These are phyloP conservation scores for Dryadula phaetusa DNA, from an alignment of 2,888 invertebrate genomes.

Conservation along the genomic window DNA sequence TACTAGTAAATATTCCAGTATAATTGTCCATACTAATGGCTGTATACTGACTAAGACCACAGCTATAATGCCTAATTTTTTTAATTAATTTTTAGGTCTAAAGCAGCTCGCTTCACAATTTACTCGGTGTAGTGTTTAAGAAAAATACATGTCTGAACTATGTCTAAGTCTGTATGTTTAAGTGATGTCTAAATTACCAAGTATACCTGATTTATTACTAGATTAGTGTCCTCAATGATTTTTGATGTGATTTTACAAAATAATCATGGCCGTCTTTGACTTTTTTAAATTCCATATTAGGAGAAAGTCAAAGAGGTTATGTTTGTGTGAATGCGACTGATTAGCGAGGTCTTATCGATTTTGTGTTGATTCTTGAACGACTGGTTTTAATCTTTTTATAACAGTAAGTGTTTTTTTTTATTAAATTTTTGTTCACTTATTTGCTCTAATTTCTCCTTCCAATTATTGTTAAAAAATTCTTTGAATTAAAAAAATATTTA, in stretches of 20 bases:
- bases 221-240: slow-evolving; percentile 57
- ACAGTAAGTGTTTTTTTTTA: neutral
- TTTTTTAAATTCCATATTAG: slow-evolving; percentile 31
- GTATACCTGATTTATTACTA: slow-evolving; percentile 72
- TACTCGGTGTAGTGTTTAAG: slow-evolving; percentile 64
- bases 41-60: neutral
- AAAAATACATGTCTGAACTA: slow-evolving; percentile 86
- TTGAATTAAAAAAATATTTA: no score
- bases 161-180: slow-evolving; percentile 73
- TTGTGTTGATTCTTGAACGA: slow-evolving; percentile 1
- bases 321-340: slow-evolving; percentile 20
- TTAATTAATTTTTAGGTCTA: neutral
- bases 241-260: slow-evolving; percentile 55
- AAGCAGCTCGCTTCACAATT: slow-evolving; percentile 38
- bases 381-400: neutral
- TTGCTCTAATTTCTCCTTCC: no score
- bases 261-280: slow-evolving; percentile 37
- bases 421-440: neutral
- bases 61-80: neutral
- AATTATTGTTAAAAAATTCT: no score
- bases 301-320: slow-evolving; percentile 18
- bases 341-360: neutral
- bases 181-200: slow-evolving; percentile 51
- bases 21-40: neutral
- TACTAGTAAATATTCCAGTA: neutral